Percentiles rank a stretch among this genome's conserved stretches.
Evolutionary conservation across 1,140 invertebrate species (phyloP).

Genomic region (Protaetia brevitarsis): DNA sequence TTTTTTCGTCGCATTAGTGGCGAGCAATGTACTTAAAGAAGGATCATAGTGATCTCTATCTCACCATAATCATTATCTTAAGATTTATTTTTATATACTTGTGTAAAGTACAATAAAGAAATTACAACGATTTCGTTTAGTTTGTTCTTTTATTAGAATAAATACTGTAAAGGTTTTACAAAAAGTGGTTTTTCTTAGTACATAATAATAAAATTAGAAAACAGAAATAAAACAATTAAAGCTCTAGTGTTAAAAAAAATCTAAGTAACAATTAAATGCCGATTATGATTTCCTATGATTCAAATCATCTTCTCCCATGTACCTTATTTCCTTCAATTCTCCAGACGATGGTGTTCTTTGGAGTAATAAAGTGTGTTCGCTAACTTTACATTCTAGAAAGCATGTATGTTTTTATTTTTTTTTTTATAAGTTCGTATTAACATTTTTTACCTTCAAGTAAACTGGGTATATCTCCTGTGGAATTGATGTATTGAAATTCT

Average conservation of each 20-base stretch:
- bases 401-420: no score
- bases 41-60: not conserved
- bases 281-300: not conserved
- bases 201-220: no score
- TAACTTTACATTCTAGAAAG: not conserved
- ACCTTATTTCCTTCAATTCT: not conserved
- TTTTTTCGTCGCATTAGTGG: no score
- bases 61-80: not conserved
- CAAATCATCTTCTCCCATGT: not conserved
- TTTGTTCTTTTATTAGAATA: no score
- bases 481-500: slow-evolving; percentile 57
- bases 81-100: not conserved
- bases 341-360: not conserved
- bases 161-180: no score
- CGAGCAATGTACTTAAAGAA: not conserved
- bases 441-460: slow-evolving; percentile 46
- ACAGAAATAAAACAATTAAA: no score
- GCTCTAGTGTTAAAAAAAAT: no score
- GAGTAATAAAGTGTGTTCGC: not conserved
- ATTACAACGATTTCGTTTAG: not conserved
- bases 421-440: not conserved
- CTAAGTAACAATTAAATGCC: no score
- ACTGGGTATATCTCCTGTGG: slow-evolving; percentile 54
- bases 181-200: no score
- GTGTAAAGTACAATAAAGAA: not conserved